phyloP scores from a whole-genome alignment of 2,797 vertebrate genomes.

The Myiotriccus ornatus region DNA sequence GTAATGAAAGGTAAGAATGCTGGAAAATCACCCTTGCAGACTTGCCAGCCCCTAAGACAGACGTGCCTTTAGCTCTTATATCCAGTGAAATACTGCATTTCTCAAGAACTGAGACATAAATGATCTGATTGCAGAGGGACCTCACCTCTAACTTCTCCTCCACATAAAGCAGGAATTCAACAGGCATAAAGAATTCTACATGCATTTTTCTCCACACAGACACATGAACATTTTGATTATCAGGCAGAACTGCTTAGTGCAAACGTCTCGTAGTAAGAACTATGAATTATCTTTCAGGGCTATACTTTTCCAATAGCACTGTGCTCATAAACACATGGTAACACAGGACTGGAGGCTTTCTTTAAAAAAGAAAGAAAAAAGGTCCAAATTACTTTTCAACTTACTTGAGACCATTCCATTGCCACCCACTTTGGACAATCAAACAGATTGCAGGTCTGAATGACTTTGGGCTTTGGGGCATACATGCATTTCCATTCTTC shows the following conservation, averaged over 20 bases:
- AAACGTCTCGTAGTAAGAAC: neutral
- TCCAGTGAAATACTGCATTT: conserved; percentile 16
- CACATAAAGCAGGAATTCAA: neutral
- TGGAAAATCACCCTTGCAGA: conserved; percentile 40
- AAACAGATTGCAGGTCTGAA: conserved; percentile 87
- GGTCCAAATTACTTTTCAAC: neutral
- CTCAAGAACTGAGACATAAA: conserved; percentile 29
- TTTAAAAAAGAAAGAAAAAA: neutral
- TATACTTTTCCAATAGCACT: neutral
- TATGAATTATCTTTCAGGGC: neutral
- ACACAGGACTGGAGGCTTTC: neutral
- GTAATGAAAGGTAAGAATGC: conserved; percentile 40
- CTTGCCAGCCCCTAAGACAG: conserved; percentile 15
- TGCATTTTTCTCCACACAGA: neutral
- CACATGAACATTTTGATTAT: neutral
- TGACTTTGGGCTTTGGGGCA: conserved; percentile 81
- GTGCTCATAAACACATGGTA: neutral
- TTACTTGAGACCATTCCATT: conserved; percentile 96
- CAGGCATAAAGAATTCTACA: neutral
- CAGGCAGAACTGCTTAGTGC: neutral
- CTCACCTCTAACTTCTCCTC: neutral
- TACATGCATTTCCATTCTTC: conserved; percentile 96
- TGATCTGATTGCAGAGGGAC: neutral
- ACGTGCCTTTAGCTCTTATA: neutral
- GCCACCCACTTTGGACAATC: conserved; percentile 91